Conservation (phyloP, 2,797 vertebrate genomes). For the Alfaro cultratus region DNA sequence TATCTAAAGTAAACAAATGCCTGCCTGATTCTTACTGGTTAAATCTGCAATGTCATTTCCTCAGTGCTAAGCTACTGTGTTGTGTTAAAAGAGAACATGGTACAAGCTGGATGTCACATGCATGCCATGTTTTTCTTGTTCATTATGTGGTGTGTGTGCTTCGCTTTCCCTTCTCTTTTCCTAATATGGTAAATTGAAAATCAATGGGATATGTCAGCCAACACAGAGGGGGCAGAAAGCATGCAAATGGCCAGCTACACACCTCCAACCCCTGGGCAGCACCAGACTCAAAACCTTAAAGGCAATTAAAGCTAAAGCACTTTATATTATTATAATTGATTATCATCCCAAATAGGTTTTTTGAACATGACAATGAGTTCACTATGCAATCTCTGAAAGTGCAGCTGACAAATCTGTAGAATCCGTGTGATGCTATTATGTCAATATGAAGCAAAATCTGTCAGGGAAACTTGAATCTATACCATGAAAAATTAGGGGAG, state of each 20-base stretch:
- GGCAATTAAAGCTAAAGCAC: neutral
- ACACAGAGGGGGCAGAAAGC: neutral
- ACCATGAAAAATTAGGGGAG: neutral
- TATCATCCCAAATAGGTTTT: neutral
- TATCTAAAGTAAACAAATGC: neutral
- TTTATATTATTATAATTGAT: neutral
- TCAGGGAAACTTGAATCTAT: neutral
- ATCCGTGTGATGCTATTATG: neutral
- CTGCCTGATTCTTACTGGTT: neutral
- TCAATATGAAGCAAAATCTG: neutral
- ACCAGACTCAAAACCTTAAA: neutral
- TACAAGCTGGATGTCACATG: neutral
- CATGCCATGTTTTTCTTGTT: neutral
- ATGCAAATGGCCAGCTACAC: neutral
- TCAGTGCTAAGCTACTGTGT: neutral
- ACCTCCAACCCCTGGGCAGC: neutral
- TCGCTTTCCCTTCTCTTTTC: neutral
- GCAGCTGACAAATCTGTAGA: slow-evolving; percentile 51
- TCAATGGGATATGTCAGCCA: neutral
- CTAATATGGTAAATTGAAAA: neutral
- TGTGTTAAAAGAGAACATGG: neutral
- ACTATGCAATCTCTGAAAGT: slow-evolving; percentile 36
- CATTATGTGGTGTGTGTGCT: neutral
- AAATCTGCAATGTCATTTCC: neutral
- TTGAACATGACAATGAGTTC: neutral